Percentiles rank a stretch among this genome's conserved stretches.
Conservation (phyloP, 2,797 vertebrate genomes). For the Halcyon badia region DNA sequence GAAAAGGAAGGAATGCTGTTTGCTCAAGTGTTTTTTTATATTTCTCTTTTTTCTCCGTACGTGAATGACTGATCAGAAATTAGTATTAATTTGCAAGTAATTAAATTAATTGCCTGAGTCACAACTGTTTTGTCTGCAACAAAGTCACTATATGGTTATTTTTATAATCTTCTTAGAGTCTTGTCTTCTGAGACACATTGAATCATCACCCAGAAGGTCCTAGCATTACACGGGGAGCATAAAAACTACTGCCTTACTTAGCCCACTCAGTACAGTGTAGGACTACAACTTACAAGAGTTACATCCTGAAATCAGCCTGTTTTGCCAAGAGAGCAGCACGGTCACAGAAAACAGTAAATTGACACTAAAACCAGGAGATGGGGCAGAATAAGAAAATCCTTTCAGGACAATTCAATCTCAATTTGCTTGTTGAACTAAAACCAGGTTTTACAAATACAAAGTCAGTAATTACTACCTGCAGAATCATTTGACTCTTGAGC, state of each 20-base stretch:
- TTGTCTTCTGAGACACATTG: neutral
- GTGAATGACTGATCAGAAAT: neutral
- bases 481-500: neutral
- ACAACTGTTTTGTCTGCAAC: neutral
- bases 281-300: neutral
- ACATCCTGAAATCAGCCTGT: neutral
- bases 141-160: neutral
- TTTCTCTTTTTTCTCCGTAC: neutral
- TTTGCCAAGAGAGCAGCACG: neutral
- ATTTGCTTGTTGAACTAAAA: neutral
- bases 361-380: neutral
- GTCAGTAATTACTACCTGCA: neutral
- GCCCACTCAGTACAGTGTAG: neutral
- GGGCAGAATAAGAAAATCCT: neutral
- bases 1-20: neutral
- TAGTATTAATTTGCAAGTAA: neutral
- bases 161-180: conserved; percentile 3
- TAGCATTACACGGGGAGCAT: neutral
- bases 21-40: neutral
- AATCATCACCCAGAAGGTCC: neutral
- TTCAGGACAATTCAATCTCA: neutral
- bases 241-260: neutral
- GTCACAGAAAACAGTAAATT: neutral
- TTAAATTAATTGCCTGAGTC: neutral
- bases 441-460: neutral